Base-by-base conservation (phyloP, 2,797 vertebrate species). In the Pteropus rufus region DNA sequence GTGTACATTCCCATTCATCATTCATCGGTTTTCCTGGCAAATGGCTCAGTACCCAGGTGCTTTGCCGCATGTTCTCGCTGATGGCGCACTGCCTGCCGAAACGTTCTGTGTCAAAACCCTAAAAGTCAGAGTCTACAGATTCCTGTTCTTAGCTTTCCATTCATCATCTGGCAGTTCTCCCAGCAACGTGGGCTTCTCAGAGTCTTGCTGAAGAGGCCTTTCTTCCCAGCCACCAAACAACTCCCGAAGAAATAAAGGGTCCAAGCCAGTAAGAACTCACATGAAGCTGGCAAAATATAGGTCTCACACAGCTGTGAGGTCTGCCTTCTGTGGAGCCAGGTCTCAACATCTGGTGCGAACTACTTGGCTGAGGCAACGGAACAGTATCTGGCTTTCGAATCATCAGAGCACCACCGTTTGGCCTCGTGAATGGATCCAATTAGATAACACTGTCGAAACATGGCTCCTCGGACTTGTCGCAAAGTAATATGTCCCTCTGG, bases 361-460 rank as follows among this genome's bases (percentile, higher is more conserved):
- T 52, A 88, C 81, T 96, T 93, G 96, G 96, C 97, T 49, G 77
- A 64, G 97, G 97, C 89, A 96, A 97, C 93, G 77, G 92, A 97
- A 94, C 88, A 93, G 92, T 92, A 58, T 89, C 86, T 91, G 97
- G 97, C 96, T 97, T 76, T 97, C 97, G 87, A 93, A 97, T 97
- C 94, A 94, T 65, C 96, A 92, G 79, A 0, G 67, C 94, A 96
- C 95, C 96, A 91, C 97, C 97, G 79, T 97, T 93, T 95, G 96
- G 96, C 91, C 83, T 96, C 94, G 26, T 39, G 90, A 94, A 91
- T 77, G 95, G 96, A 97, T 97, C 96, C 91, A 96, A 96, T 96
- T 98, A 97, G 97, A 97, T 39, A 93, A 94, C 82, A 84, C 96
- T 95, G 49, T 93, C 83, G 92, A 94, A 97, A 96, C 88, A 94